Conservation (phyloP, 1,140 invertebrate genomes). For the Penaeus chinensis region DNA sequence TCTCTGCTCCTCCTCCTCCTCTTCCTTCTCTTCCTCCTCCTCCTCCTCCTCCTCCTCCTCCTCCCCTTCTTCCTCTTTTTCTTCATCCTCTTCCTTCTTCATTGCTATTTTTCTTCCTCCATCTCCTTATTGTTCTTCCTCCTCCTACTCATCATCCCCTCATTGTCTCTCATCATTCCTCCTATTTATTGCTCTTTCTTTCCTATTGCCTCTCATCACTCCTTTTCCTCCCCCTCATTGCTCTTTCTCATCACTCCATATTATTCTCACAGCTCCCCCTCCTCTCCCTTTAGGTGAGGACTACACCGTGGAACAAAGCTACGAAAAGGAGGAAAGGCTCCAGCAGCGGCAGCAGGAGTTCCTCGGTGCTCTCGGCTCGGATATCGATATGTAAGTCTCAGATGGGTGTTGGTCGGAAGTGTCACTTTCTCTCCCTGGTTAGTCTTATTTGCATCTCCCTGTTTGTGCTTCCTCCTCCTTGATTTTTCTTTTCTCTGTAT, state of each 20-base stretch:
- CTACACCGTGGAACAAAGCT: conserved; percentile 84
- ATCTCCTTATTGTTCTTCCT: too few species aligned
- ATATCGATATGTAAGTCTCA: conserved; percentile 57
- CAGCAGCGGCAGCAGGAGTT: conserved; percentile 73
- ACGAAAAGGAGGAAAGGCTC: conserved; percentile 81
- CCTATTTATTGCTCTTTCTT: background rate
- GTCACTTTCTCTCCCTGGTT: too few species aligned
- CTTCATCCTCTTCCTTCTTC: too few species aligned
- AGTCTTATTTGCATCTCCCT: too few species aligned
- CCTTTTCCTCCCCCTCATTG: background rate
- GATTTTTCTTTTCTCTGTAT: too few species aligned
- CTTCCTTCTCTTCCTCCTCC: background rate
- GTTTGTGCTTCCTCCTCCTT: too few species aligned
- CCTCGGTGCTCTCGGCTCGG: conserved; percentile 46
- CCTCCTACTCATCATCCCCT: too few species aligned
- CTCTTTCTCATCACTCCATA: background rate
- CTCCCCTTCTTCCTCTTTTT: background rate
- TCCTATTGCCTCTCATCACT: background rate
- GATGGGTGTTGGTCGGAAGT: background rate
- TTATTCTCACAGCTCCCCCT: background rate
- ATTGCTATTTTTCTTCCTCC: too few species aligned
- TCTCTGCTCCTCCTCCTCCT: too few species aligned
- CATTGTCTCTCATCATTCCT: too few species aligned
- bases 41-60: background rate
- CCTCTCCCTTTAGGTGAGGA: conserved; percentile 70